Percentiles rank a stretch among this genome's conserved stretches.
These are phyloP conservation scores for Euspilapteryx auroguttella DNA, from an alignment of 2,888 invertebrate genomes.

Conservation along the genomic window DNA sequence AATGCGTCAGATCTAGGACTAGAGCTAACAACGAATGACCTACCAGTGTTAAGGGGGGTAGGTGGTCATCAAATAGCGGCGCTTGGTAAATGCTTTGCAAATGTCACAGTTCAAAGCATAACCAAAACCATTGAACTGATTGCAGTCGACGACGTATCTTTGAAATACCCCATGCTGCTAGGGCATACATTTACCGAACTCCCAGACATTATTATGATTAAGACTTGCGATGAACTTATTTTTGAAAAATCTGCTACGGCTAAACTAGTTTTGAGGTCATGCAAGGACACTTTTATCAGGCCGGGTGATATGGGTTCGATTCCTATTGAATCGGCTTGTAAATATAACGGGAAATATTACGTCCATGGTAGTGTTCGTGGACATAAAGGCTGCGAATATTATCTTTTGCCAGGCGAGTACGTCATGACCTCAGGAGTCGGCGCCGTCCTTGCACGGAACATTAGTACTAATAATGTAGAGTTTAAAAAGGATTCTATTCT, in stretches of 20 bases:
- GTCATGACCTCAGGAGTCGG: not conserved
- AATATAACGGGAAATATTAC: not conserved
- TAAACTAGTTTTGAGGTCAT: not conserved
- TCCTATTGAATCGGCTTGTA: not conserved
- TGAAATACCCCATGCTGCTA: slow-evolving; percentile 9
- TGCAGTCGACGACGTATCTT: slow-evolving; percentile 10
- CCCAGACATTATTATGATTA: slow-evolving; percentile 10
- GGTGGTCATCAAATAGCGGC: slow-evolving; percentile 9
- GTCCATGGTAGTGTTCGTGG: not conserved
- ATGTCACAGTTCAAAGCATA: slow-evolving; percentile 9
- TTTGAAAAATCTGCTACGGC: not conserved
- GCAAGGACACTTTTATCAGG: too few species aligned
- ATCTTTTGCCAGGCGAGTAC: slow-evolving; percentile 2
- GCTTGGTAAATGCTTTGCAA: slow-evolving; percentile 5
- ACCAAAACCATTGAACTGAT: slow-evolving; percentile 7
- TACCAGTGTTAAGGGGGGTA: slow-evolving; percentile 8
- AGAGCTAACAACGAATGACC: not conserved
- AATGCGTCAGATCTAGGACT: not conserved
- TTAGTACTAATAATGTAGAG: not conserved
- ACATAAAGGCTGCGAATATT: not conserved
- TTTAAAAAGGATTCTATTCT: not conserved
- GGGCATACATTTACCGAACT: slow-evolving; percentile 12
- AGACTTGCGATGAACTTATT: slow-evolving; percentile 7
- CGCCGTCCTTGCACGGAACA: not conserved
- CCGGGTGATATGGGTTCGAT: not conserved